phyloP scores from a whole-genome alignment of 2,113 vertebrate genomes.

The Sinocyclocheilus anshuiensis region DNA sequence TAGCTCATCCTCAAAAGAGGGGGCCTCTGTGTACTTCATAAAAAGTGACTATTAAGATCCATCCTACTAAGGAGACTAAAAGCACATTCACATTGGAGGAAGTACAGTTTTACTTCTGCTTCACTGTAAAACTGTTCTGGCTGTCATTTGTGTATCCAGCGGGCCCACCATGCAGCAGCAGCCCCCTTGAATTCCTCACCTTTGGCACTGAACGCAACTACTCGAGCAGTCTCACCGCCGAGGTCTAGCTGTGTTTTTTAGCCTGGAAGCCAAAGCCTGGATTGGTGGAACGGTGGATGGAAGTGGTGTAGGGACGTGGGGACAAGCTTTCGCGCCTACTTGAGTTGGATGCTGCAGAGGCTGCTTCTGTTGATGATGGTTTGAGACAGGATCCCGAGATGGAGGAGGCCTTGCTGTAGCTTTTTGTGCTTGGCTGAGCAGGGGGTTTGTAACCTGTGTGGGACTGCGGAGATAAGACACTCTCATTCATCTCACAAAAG shows the following conservation, averaged over 20 bases:
- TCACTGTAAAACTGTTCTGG: conserved; percentile 9
- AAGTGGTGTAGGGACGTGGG: conserved; percentile 18
- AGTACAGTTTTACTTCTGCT: neutral
- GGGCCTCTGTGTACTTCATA: neutral
- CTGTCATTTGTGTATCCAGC: conserved; percentile 38
- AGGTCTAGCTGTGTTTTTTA: conserved; percentile 55
- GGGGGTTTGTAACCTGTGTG: conserved; percentile 61
- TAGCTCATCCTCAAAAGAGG: conserved; percentile 8
- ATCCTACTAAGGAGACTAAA: neutral
- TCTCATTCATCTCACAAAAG: conserved; percentile 63
- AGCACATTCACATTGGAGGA: conserved; percentile 1
- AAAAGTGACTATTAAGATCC: neutral
- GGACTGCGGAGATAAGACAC: conserved; percentile 66
- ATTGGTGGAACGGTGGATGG: conserved; percentile 46
- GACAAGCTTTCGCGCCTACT: conserved; percentile 63
- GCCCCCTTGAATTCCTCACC: conserved; percentile 49
- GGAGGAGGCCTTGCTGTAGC: neutral
- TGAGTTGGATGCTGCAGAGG: conserved; percentile 33
- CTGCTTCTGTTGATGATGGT: conserved; percentile 21
- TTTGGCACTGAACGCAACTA: conserved; percentile 63
- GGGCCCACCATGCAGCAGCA: conserved; percentile 29
- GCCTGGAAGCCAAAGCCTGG: conserved; percentile 36
- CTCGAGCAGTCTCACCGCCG: conserved; percentile 16
- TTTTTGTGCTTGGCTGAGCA: conserved; percentile 62
- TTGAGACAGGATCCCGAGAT: conserved; percentile 53